Base-by-base conservation (phyloP, 2,797 vertebrate species). In the Coracias cyanogaster region DNA sequence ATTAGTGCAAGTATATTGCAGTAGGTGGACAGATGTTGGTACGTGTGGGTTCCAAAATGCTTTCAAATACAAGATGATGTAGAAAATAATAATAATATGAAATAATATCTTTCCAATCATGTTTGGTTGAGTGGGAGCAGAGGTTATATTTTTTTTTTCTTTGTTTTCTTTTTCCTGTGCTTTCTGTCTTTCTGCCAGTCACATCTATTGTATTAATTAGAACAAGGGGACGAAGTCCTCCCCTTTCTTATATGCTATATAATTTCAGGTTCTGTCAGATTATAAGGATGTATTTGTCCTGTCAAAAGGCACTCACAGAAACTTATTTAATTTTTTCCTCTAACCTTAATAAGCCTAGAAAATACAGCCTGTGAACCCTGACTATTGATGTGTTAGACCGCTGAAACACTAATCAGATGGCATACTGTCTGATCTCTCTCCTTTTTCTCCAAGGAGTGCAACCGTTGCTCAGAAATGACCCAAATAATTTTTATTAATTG, bases 401-500 rank as follows among this genome's bases (percentile, higher is more conserved):
- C 52, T 54, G 73, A 90, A 86, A 61, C 8, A 18, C 83, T 92
- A 89, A 87, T 91, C 79, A 86, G 77, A 35, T 51, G 61, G 37
- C 39, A 51, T 33, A 22, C 35, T 70, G 83, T n/a, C 73, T 80
- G 86, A 57, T 77, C 89, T 92, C 61, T 86, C n/a, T 87, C 49
- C 39, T 54, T 93, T 86, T 76, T 37, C 87, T 93, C 89, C 65
- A 95, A 88, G 67, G 82, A 96, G 82, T 91, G 66, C 35, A 95
- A 93, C 74, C 69, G 89, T 97, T 97, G 82, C 49, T 94, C 76
- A 89, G 86, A 97, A 98, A 93, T 97, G 92, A 96, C 82, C 83
- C 86, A 97, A 97, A 96, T 95, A 77, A 96, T 97, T 98, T 95
- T 95, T 97, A 96, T 96, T 98, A 98, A 97, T 97, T 81, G 92